phyloP scores from a whole-genome alignment of 2,113 vertebrate species.

The Corvus hawaiiensis region DNA sequence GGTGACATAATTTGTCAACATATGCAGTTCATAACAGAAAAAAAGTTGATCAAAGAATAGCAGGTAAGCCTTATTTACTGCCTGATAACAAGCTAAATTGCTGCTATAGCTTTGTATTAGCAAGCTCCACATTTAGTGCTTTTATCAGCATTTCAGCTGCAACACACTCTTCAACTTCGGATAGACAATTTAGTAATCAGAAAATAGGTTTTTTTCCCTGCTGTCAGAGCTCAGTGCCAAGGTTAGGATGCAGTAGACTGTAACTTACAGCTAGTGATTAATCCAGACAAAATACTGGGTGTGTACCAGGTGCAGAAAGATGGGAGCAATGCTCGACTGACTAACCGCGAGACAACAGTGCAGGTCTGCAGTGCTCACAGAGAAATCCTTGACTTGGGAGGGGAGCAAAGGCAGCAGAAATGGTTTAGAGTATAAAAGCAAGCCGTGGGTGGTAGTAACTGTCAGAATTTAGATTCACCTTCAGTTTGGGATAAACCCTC shows the following conservation, averaged over 20 bases:
- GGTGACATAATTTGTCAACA: conserved; percentile 56
- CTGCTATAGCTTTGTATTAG: conserved; percentile 17
- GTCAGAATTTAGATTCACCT: background rate
- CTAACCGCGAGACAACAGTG: rapidly evolving
- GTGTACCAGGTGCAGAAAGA: background rate
- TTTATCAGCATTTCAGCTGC: conserved; percentile 51
- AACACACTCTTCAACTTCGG: background rate
- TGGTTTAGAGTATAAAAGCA: background rate
- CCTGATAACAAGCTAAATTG: conserved; percentile 14
- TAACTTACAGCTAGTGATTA: background rate
- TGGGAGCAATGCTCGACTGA: rapidly evolving
- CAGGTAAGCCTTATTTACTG: conserved; percentile 48
- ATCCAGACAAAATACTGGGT: background rate
- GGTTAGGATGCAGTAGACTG: background rate
- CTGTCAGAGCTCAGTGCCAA: background rate
- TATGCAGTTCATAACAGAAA: background rate
- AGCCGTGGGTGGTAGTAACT: background rate
- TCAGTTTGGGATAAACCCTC: background rate
- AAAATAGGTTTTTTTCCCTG: background rate
- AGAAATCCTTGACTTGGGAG: background rate
- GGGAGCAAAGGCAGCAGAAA: background rate
- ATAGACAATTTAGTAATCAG: background rate
- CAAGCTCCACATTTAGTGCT: conserved; percentile 26
- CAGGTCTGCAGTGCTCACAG: background rate
- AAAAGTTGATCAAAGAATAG: conserved; percentile 60